Base-by-base conservation (phyloP, 2,797 vertebrate species). In the Labroides dimidiatus region DNA sequence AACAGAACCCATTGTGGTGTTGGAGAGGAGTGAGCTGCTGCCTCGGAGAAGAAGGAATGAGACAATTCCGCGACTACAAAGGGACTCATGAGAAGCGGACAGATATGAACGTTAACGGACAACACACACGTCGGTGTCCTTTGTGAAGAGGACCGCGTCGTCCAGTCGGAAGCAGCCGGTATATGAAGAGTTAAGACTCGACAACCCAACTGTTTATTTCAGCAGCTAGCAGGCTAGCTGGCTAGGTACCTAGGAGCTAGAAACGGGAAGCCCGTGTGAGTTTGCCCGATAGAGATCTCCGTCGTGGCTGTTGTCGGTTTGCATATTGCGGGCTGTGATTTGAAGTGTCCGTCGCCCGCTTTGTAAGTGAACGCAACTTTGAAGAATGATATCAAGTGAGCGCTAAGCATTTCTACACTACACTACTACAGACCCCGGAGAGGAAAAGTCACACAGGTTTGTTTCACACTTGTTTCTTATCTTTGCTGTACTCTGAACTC, bases 211-310 rank as follows among this genome's bases (percentile, higher is more conserved):
- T 91, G 92, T 92, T 93, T 91, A 90, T 93, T 86, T 52, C 77
- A 49, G 82, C 75, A 84, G 93, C 93, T 94, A 94, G 89, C 91
- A 88, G 90, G 92, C 92, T 93, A 93, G 85, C 92, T 75, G 87
- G 90, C 91, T 91, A 91, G 20, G 84, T 72, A 77, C 80, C 85
- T 64, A 39, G 71, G 83, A 89, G 89, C 84, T 75, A 74, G 73
- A 82, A 60, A 85, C 77, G 72, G 77, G 84, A 76, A 88, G 80
- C 77, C 77, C 77, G 72, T 73, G 72, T 54, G 90, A 89, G 85
- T 91, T 87, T 62, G 77, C 72, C 36, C 77, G 70, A 77, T 75
- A 59, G 80, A 73, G 72, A 58, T 70, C 75, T 79, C n/a, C 71
- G 63, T 72, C 76, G 77, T 75, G 51, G 54, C 76, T 51, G 30